Evolutionary conservation across 2,113 vertebrate genomes (phyloP).

Genomic region (Daboia siamensis): DNA sequence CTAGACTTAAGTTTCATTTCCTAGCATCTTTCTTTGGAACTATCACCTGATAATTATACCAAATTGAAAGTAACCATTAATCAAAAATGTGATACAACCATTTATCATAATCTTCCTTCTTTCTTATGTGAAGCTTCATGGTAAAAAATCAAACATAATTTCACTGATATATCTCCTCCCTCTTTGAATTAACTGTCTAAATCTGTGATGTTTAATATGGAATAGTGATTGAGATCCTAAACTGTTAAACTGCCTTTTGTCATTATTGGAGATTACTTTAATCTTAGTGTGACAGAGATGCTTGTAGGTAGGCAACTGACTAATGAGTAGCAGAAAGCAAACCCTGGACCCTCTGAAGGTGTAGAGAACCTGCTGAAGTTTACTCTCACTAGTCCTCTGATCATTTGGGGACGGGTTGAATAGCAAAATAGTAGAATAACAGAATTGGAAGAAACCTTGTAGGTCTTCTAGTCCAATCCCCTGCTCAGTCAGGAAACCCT

Average conservation of each 20-base stretch:
- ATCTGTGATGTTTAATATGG: constrained; percentile 18
- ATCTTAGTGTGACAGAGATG: constrained; percentile 12
- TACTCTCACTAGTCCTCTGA: neutral
- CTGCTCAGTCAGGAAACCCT: too few relatives aligned
- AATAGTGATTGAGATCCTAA: constrained; percentile 38
- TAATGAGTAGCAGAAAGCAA: neutral
- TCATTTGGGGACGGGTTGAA: neutral
- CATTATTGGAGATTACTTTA: constrained; percentile 37
- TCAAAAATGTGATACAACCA: constrained; percentile 69
- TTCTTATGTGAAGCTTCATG: constrained; percentile 49
- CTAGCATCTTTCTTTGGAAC: constrained; percentile 70
- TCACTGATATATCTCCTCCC: constrained; percentile 21
- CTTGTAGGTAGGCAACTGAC: neutral
- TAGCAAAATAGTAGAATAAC: neutral
- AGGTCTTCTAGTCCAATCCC: neutral
- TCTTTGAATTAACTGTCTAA: constrained; percentile 37
- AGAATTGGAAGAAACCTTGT: neutral
- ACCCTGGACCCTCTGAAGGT: neutral
- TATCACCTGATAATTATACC: constrained; percentile 68
- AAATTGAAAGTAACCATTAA: constrained; percentile 73
- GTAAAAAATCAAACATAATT: constrained; percentile 65
- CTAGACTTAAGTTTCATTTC: constrained; percentile 75
- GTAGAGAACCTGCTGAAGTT: neutral
- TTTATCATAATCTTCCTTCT: constrained; percentile 63
- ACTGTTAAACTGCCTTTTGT: constrained; percentile 35